Conservation (phyloP, 2,113 vertebrate genomes). For the Paedocypris sp. region DNA sequence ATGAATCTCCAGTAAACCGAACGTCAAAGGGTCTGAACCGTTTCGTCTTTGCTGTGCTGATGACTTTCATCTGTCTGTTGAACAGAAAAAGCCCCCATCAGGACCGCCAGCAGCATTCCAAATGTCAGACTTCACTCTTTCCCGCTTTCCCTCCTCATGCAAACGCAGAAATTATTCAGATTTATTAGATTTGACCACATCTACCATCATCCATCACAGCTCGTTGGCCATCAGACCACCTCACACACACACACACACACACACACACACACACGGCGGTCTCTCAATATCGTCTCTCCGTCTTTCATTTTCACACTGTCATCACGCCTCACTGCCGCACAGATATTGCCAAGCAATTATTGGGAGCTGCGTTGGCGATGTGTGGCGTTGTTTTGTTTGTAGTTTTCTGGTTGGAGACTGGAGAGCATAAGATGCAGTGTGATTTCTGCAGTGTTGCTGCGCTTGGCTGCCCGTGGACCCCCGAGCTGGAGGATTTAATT, state of each 20-base stretch:
- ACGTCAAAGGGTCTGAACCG: too few species aligned
- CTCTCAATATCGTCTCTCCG: background rate
- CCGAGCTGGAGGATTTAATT: conserved; percentile 29
- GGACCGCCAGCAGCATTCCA: background rate
- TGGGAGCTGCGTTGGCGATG: conserved; percentile 16
- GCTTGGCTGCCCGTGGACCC: conserved; percentile 19
- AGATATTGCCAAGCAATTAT: conserved; percentile 38
- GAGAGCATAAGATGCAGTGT: conserved; percentile 41
- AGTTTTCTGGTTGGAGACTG: conserved; percentile 31
- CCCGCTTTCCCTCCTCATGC: conserved; percentile 8
- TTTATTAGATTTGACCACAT: conserved; percentile 21
- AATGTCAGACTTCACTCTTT: conserved; percentile 15
- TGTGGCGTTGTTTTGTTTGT: conserved; percentile 24
- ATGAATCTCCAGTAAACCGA: too few species aligned
- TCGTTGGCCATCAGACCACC: conserved; percentile 25
- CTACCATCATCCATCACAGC: conserved; percentile 33
- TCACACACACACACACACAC: background rate
- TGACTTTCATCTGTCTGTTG: background rate
- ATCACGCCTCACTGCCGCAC: conserved; percentile 18
- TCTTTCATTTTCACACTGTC: conserved; percentile 9
- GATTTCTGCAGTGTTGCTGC: conserved; percentile 25
- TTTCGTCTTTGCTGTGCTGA: background rate
- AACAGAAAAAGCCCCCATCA: background rate
- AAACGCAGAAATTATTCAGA: conserved; percentile 19
- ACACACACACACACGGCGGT: background rate